Base-by-base conservation (phyloP, 2,888 invertebrate genomes). In the Didymodactylos carnosus region DNA sequence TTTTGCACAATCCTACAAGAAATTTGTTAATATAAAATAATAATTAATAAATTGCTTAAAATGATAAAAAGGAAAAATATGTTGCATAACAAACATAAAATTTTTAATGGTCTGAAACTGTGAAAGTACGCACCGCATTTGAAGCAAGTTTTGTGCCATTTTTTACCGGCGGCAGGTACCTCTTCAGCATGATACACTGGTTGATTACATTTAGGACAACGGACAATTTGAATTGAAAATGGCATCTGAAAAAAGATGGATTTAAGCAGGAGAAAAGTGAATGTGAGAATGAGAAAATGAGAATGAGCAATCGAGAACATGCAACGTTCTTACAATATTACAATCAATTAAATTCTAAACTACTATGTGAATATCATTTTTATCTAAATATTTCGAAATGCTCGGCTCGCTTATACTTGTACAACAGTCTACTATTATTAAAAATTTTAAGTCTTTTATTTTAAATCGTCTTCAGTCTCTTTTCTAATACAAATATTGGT, bases 1-100 rank as follows among this genome's bases (percentile, higher is more conserved):
- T 92, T 79, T 88, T 89, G 85, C 95, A 95, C 83, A 94, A 73
- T 62, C 79, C 93, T 93, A 84, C 19, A 71, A 25, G 39, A 71
- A 43, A 51, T 23, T 27, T 35, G 19, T 27, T 41, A 16, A 41
- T 70, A 39, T 39, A 35, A 19, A n/a, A 35, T 19, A 35, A 35
- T 35, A 7, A 62, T 19, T 5, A 62, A 62, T 16, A 62, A 5
- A 62, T 35, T 23, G 29, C 7, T 10, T 6, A 14, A 27, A 27
- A n/a, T n/a, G n/a, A n/a, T n/a, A n/a, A n/a, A n/a, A n/a, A n/a
- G n/a, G n/a, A n/a, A n/a, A n/a, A n/a, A n/a, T n/a, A n/a, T n/a
- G n/a, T n/a, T n/a, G n/a, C n/a, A n/a, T n/a, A n/a, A n/a, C n/a
- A n/a, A n/a, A n/a, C n/a, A n/a, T n/a, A n/a, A n/a, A n/a, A n/a